These are phyloP conservation scores for Danio choprae DNA, from an alignment of 2,797 vertebrate genomes.

Conservation along the genomic window DNA sequence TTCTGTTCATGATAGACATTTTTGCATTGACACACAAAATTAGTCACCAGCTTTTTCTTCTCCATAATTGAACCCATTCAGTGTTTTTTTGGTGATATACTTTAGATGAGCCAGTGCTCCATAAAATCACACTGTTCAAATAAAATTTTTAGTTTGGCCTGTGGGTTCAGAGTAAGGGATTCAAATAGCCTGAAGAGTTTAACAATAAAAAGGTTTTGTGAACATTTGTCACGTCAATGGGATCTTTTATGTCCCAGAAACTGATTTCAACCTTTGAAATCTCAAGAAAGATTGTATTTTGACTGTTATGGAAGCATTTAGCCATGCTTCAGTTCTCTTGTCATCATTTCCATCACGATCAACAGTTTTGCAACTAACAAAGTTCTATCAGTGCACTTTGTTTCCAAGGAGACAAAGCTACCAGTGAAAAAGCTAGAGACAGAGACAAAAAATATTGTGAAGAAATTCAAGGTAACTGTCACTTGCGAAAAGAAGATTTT, in stretches of 20 bases:
- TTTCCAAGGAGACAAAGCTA: not conserved
- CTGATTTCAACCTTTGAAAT: not conserved
- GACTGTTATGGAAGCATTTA: not conserved
- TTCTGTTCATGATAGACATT: too few relatives aligned
- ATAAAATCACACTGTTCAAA: conserved; percentile 6
- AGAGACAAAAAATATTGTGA: not conserved
- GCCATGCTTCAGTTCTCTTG: not conserved
- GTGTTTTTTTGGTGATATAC: not conserved
- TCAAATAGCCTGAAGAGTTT: not conserved
- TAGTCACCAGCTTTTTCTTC: too few relatives aligned
- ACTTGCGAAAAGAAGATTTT: not conserved
- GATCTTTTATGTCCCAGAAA: not conserved
- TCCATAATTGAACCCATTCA: too few relatives aligned
- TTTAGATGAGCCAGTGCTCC: not conserved
- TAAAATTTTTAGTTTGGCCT: not conserved
- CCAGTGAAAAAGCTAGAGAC: not conserved
- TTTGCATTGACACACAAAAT: too few relatives aligned
- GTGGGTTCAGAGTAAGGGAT: not conserved
- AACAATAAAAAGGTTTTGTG: not conserved
- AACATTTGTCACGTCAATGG: not conserved
- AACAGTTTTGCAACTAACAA: not conserved
- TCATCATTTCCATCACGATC: not conserved
- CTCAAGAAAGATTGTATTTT: not conserved
- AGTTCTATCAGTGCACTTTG: not conserved
- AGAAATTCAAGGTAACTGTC: not conserved